These are phyloP conservation scores for Gila orcuttii DNA, from an alignment of 2,113 vertebrate species.

Conservation along the genomic window DNA sequence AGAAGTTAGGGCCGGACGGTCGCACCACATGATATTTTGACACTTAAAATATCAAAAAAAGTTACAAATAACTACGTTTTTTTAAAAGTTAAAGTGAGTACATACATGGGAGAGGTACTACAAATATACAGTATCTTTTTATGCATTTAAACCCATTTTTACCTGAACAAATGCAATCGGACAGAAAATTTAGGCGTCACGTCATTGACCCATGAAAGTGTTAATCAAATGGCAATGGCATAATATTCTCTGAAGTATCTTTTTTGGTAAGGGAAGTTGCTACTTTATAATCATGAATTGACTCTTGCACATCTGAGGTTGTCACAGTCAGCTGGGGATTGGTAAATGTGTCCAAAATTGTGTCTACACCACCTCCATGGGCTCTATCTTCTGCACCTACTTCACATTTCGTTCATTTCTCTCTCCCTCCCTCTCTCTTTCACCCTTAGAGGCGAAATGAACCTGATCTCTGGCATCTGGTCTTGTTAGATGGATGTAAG, in stretches of 20 bases:
- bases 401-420: constrained; percentile 15
- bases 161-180: too few species aligned
- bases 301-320: constrained; percentile 5
- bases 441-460: constrained; percentile 7
- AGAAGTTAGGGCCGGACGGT: too few species aligned
- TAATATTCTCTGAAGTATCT: background rate
- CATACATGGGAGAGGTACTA: too few species aligned
- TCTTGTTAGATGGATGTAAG: constrained; percentile 23
- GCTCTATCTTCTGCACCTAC: constrained; percentile 20
- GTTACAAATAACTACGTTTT: too few species aligned
- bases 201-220: too few species aligned
- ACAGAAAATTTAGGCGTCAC: too few species aligned
- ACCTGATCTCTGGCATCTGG: constrained; percentile 28
- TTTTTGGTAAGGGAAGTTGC: background rate
- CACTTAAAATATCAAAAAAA: too few species aligned
- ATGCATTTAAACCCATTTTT: too few species aligned
- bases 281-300: background rate
- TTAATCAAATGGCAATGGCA: background rate
- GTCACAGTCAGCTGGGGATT: background rate
- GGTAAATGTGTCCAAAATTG: constrained; percentile 16
- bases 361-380: background rate
- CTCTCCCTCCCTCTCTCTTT: constrained; percentile 2
- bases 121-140: too few species aligned
- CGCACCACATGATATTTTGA: too few species aligned
- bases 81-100: too few species aligned